Evolutionary conservation across 2,888 invertebrate species (phyloP).

Genomic region (Euplexia lucipara): DNA sequence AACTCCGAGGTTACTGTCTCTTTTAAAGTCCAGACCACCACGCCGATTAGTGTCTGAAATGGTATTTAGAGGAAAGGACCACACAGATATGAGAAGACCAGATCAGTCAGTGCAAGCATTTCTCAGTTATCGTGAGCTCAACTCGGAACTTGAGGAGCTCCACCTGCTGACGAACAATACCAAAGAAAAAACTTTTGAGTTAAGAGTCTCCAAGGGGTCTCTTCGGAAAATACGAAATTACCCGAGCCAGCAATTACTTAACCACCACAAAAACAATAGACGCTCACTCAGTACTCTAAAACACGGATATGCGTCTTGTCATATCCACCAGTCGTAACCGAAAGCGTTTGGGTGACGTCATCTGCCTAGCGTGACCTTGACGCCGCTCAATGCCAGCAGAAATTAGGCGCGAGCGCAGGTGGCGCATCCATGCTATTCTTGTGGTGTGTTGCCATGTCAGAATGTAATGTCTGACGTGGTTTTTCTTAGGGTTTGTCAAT

Average conservation of each 20-base stretch:
- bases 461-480: conserved; percentile 7
- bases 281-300: conserved; percentile 28
- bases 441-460: conserved; percentile 69
- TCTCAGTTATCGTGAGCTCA: too few species aligned
- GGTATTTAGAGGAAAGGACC: too few species aligned
- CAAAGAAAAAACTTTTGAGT: too few species aligned
- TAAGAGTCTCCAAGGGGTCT: background rate
- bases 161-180: too few species aligned
- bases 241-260: background rate
- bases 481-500: background rate
- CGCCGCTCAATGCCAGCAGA: conserved; percentile 85
- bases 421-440: conserved; percentile 74
- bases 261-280: conserved; percentile 37
- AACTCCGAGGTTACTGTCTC: too few species aligned
- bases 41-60: too few species aligned
- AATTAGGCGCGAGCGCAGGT: conserved; percentile 77
- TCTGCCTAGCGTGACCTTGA: conserved; percentile 82
- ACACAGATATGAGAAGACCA: too few species aligned
- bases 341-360: conserved; percentile 81
- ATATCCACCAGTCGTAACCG: conserved; percentile 62
- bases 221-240: background rate
- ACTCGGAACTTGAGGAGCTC: too few species aligned
- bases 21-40: too few species aligned
- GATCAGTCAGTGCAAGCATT: too few species aligned
- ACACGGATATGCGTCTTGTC: conserved; percentile 73